Base-by-base conservation (phyloP, 2,888 invertebrate species). In the Lordiphosa fenestrarum region DNA sequence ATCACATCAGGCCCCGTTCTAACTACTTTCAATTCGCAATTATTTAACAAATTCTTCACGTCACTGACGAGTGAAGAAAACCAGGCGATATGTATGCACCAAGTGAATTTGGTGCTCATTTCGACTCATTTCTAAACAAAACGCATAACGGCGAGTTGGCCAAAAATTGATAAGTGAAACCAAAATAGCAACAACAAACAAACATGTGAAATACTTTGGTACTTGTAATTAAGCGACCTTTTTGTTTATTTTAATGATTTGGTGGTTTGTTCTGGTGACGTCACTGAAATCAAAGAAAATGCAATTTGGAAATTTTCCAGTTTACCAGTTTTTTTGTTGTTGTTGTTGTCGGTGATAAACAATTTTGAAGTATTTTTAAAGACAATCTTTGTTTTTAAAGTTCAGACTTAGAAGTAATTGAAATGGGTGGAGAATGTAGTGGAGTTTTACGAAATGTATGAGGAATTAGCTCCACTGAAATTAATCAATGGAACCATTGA, bases 41-140 rank as follows among this genome's bases (percentile, higher is more conserved):
- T 76, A 66, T 23, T 30, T 3, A 30, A 7, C 1, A 78, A 77
- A 75, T 75, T 71, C 75, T 69, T 59, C 57, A 50, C 69, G 71
- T 70, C 82, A 67, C 58, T 60, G 52, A 25, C 40, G 40, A 53
- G 23, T 35, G 41, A 52, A 39, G 15, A 12, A 47, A 62, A 61
- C 35, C 40, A 59, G 47, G 64, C 54, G 47, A 76, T 80, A 74
- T 62, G 41, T 73, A 65, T 76, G 73, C 77, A 59, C 12, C 46
- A 4, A 48, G 3, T 7, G 30, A 30, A 3, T 6, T 2, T 12
- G 9, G 13, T 2, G 6, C 23, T 50, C 40, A 68, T 58, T 53
- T 63, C 50, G 12, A 59, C 63, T 71, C 48, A 75, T 75, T 76
- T 75, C 61, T 52, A 74, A 75, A 30, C 78, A 62, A 60, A 57